These are phyloP conservation scores for Thereuonema tuberculata DNA, from an alignment of 1,140 invertebrate species.

Conservation along the genomic window DNA sequence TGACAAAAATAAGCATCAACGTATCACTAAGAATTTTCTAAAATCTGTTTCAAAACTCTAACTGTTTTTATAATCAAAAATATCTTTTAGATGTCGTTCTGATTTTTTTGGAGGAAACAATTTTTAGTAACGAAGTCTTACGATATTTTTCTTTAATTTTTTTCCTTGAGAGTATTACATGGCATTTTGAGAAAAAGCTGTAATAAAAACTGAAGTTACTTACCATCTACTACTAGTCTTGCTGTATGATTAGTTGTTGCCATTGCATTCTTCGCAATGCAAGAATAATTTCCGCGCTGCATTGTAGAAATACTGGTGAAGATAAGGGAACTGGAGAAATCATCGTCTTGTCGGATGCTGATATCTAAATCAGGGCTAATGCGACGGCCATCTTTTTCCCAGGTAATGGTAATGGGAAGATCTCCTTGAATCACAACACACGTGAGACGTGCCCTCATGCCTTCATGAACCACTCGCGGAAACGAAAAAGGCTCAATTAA, in stretches of 20 bases:
- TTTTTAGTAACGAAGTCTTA: no score
- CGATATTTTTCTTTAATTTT: no score
- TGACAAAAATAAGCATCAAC: no score
- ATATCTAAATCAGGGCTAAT: slow-evolving; percentile 30
- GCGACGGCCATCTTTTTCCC: slow-evolving; percentile 48
- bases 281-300: slow-evolving; percentile 26
- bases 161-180: no score
- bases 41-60: no score
- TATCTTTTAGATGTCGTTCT: no score
- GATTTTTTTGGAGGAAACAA: no score
- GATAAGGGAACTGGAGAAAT: slow-evolving; percentile 38
- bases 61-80: no score
- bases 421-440: slow-evolving; percentile 42
- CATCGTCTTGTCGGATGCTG: slow-evolving; percentile 45
- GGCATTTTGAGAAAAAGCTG: no score
- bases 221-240: slow-evolving; percentile 33
- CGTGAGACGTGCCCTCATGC: slow-evolving; percentile 31
- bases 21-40: no score
- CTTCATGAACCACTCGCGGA: slow-evolving; percentile 29
- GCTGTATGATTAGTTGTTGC: slow-evolving; percentile 31
- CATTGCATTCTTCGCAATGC: slow-evolving; percentile 24
- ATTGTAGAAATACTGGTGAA: slow-evolving; percentile 13
- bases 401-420: slow-evolving; percentile 48
- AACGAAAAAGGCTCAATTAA: slow-evolving; percentile 32
- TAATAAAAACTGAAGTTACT: no score